phyloP scores from a whole-genome alignment of 2,113 vertebrate genomes.

The Callipepla californica region DNA sequence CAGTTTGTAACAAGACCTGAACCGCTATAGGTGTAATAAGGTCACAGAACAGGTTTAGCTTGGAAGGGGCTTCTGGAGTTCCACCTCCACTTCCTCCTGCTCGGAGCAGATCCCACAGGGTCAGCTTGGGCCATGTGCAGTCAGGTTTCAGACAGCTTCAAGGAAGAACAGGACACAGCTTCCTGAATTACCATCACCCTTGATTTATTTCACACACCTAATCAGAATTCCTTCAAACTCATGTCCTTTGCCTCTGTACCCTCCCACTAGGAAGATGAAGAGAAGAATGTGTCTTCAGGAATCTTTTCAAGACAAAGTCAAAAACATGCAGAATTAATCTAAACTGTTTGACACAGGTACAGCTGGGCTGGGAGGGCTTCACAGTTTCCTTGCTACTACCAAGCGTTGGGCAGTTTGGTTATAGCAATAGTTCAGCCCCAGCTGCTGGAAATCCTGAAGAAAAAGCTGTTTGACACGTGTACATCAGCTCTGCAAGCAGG shows the following conservation, averaged over 20 bases:
- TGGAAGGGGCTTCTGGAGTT: neutral
- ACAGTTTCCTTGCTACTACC: neutral
- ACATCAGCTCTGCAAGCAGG: neutral
- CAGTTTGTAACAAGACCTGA: neutral
- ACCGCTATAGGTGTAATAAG: neutral
- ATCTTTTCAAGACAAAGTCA: neutral
- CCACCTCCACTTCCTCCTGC: accelerated
- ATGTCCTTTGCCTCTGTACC: neutral
- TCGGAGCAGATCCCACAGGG: neutral
- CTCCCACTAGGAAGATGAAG: neutral
- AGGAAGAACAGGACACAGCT: neutral
- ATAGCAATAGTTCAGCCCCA: neutral
- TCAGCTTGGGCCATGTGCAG: neutral
- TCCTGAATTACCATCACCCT: accelerated
- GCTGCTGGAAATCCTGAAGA: neutral
- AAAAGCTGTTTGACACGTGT: accelerated
- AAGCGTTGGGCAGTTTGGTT: accelerated
- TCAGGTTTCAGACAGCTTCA: neutral
- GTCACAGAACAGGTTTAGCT: neutral
- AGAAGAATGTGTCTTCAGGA: neutral
- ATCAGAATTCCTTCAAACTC: neutral
- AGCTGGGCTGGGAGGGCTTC: neutral
- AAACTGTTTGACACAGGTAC: neutral
- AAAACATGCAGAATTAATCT: neutral
- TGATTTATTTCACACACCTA: neutral